Evolutionary conservation across 2,113 vertebrate genomes (phyloP).

Genomic region (Accipiter virgatus): DNA sequence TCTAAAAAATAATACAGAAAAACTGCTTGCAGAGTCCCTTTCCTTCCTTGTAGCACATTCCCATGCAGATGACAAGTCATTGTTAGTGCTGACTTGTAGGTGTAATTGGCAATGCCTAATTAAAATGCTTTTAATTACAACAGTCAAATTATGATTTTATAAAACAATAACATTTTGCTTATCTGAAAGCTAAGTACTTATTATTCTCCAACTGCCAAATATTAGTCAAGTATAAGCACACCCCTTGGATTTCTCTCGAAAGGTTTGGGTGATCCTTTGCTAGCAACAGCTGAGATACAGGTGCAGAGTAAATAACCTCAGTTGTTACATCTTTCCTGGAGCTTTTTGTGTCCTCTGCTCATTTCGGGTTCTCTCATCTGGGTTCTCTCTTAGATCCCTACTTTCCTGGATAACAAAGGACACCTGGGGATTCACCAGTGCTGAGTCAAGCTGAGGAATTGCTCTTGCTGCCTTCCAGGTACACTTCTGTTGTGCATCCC

Average conservation of each 20-base stretch:
- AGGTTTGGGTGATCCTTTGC: background rate
- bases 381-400: background rate
- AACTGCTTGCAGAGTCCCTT: background rate
- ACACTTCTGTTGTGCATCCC: background rate
- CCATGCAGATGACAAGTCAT: background rate
- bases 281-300: background rate
- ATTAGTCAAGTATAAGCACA: background rate
- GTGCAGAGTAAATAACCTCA: background rate
- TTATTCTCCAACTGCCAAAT: conserved; percentile 26
- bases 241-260: background rate
- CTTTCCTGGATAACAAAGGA: background rate
- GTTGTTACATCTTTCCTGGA: background rate
- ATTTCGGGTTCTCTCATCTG: background rate
- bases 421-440: background rate
- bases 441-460: background rate
- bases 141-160: conserved; percentile 6
- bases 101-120: conserved; percentile 37
- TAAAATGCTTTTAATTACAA: conserved; percentile 49
- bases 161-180: conserved; percentile 63
- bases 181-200: conserved; percentile 30
- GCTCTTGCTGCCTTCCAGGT: background rate
- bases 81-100: conserved; percentile 6
- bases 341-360: background rate
- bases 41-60: background rate
- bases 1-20: background rate